Evolutionary conservation across 2,888 invertebrate species (phyloP), one percentile per base, ranked within the genome.

Genomic region (Amphimallon solstitiale): DNA sequence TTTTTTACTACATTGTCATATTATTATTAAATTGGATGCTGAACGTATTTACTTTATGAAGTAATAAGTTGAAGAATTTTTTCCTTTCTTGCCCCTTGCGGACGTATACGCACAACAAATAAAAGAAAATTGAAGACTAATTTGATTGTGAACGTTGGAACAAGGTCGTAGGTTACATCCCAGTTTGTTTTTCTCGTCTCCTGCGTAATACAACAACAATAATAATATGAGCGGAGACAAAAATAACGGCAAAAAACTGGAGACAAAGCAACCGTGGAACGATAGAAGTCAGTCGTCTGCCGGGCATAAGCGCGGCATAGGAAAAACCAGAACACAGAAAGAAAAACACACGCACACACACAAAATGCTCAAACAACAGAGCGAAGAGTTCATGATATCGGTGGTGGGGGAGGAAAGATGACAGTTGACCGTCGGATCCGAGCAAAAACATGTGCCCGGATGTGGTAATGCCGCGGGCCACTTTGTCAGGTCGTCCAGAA

Each of bases 381-480:
- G 19, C n/a, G 43, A 23, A 43, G n/a, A n/a, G 43, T 43, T 14
- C 40, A 46, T n/a, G n/a, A n/a, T n/a, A n/a, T n/a, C 48, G 35
- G 34, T 45, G 51, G 46, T 37, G 21, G 49, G 49, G 23, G 19
- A 60, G n/a, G n/a, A n/a, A n/a, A n/a, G n/a, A 17, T 23, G 60
- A 10, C 45, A 17, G 63, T 63, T 66, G 66, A 66, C 66, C 49
- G 63, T 48, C 63, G 66, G 66, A 52, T 64, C 73, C 68, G 70
- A 71, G 75, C 72, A 78, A 78, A 77, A 78, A 78, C 78, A 76
- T 77, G 75, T 76, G 76, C 72, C 76, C 76, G 78, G 78, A 78
- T 77, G 78, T 75, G 77, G 77, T 75, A 73, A 71, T 56, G 78
- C 78, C 76, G 71, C 73, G 70, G 75, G 78, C 71, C 63, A 69